Base-by-base conservation (phyloP, 2,797 vertebrate species). In the Lepus oiostolus region DNA sequence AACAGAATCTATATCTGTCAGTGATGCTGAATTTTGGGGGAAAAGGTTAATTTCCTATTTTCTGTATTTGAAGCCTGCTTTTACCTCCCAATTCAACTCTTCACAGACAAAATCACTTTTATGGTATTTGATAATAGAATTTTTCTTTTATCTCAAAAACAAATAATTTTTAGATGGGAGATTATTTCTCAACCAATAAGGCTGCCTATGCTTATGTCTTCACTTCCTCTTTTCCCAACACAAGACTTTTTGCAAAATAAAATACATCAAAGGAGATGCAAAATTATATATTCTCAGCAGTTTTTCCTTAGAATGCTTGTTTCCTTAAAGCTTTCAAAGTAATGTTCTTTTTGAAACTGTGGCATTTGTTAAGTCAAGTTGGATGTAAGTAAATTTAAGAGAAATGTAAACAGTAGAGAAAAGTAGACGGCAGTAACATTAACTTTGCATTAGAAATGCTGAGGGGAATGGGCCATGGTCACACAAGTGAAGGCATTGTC, bases 241-340 rank as follows among this genome's bases (percentile, higher is more conserved):
- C 2, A 63, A 47, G 60, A 75, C 71, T 71, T 75, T 65, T 50
- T 65, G n/a, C 22, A 85, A 80, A 76, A 79, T 21, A 52, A 82
- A 87, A 62, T 58, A 17, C 4, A 11, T 71, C 67, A 75, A 38
- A 16, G 21, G 12, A 7, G 4, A 81, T 21, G 17, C 28, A 65
- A 88, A 91, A 50, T 30, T 77, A 5, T 81, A n/a, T 60, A 52
- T 76, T 77, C 50, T 84, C 22, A 11, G 26, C 16, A 50, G 16
- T n/a, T 58, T 52, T 68, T 74, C 50, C 68, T 67, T 60, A 79
- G 62, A 77, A 35, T 68, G 38, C 32, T 54, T 74, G 2, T 35
- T 84, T 85, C 38, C 88, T 72, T 82, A 87, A 81, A 77, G 93
- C 35, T 68, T 77, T 81, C 60, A 92, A 86, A 91, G 42, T 14